These are phyloP conservation scores for Spea hammondii DNA, from an alignment of 2,797 vertebrate genomes.

Conservation along the genomic window DNA sequence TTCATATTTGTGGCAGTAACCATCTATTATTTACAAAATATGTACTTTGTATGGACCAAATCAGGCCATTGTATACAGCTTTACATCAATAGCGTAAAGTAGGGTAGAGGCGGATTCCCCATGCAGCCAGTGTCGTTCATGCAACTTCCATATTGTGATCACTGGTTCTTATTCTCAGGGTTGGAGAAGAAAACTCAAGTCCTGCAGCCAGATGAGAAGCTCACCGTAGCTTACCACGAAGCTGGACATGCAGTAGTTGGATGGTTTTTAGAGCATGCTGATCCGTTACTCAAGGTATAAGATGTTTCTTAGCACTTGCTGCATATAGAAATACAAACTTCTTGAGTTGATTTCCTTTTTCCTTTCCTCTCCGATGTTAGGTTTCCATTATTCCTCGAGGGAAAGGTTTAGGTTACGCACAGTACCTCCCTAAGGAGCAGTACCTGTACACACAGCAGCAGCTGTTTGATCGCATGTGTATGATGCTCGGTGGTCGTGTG, in stretches of 20 bases:
- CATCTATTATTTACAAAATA: too few relatives aligned
- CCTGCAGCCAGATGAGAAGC: slow-evolving; percentile 74
- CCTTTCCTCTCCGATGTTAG: slow-evolving; percentile 53
- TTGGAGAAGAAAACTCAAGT: slow-evolving; percentile 80
- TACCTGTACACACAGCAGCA: slow-evolving; percentile 75
- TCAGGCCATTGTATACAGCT: too few relatives aligned
- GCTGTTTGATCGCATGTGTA: slow-evolving; percentile 76
- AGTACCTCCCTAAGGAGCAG: slow-evolving; percentile 79
- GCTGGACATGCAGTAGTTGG: slow-evolving; percentile 73
- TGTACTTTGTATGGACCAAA: too few relatives aligned
- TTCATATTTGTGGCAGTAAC: too few relatives aligned
- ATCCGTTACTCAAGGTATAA: slow-evolving; percentile 74
- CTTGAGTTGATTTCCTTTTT: not conserved
- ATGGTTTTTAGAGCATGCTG: slow-evolving; percentile 75
- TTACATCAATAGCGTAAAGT: too few relatives aligned
- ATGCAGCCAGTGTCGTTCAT: too few relatives aligned
- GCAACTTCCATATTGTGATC: too few relatives aligned
- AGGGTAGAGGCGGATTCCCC: too few relatives aligned
- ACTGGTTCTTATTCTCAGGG: slow-evolving; percentile 56
- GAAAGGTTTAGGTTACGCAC: slow-evolving; percentile 72
- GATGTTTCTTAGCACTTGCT: not conserved
- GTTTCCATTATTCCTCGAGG: slow-evolving; percentile 75
- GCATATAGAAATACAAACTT: not conserved
- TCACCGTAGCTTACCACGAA: slow-evolving; percentile 72
- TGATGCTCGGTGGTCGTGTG: slow-evolving; percentile 76